A percentile compares a stretch with the other conserved stretches of the same genome.
Conservation (phyloP, 2,888 invertebrate genomes). For the Synanthedon tipuliformis region DNA sequence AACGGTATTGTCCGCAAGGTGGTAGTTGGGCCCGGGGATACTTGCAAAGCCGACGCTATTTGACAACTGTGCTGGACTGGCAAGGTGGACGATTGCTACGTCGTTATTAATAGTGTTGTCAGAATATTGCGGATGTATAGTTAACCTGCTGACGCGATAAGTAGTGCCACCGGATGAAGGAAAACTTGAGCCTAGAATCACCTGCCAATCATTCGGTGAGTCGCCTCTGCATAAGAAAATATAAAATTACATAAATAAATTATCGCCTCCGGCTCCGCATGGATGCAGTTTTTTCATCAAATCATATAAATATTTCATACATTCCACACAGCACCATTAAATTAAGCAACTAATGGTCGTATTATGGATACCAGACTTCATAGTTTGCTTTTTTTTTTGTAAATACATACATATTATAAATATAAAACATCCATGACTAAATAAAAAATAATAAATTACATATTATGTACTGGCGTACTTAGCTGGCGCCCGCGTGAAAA, state of each 20-base stretch:
- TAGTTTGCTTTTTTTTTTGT: too few relatives aligned
- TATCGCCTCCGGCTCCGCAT: too few relatives aligned
- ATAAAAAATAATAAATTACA: too few relatives aligned
- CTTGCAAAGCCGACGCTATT: conserved; percentile 14
- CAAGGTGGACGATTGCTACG: conserved; percentile 27
- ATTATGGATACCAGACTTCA: too few relatives aligned
- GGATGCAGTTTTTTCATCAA: too few relatives aligned
- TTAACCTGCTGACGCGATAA: conserved; percentile 13
- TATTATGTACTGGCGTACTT: too few relatives aligned
- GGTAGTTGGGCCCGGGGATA: conserved; percentile 20
- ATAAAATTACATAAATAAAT: not conserved
- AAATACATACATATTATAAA: too few relatives aligned
- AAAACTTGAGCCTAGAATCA: conserved; percentile 17
- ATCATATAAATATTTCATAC: too few relatives aligned
- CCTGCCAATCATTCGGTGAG: conserved; percentile 20
- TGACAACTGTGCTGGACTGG: conserved; percentile 12
- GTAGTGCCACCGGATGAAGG: conserved; percentile 17
- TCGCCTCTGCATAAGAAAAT: conserved; percentile 21
- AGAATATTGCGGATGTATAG: conserved; percentile 20
- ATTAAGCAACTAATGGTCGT: too few relatives aligned
- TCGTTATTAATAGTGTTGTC: conserved; percentile 17
- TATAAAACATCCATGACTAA: too few relatives aligned
- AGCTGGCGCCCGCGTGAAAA: too few relatives aligned
- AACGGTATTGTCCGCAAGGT: conserved; percentile 11
- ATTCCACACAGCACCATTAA: too few relatives aligned